These are phyloP conservation scores for Crotalus viridis DNA, from an alignment of 2,113 vertebrate species.

Conservation along the genomic window DNA sequence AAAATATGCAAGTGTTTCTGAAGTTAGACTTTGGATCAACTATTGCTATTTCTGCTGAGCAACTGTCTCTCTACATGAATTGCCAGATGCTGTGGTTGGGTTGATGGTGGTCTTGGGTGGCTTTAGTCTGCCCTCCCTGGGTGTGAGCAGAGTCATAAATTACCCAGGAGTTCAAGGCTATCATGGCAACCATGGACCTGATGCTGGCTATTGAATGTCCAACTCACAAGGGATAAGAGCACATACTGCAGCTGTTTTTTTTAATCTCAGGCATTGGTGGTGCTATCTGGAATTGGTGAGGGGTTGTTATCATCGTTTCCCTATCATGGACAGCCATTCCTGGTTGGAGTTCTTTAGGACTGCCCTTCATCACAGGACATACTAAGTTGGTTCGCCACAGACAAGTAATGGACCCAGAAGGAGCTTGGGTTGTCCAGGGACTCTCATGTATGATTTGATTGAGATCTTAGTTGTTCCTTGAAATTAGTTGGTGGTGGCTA, in stretches of 20 bases:
- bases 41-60: background rate
- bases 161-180: background rate
- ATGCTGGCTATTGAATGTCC: background rate
- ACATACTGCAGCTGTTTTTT: background rate
- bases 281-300: background rate
- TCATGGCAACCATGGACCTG: background rate
- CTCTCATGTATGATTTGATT: background rate
- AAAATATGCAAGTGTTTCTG: background rate
- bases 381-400: background rate
- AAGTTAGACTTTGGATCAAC: background rate
- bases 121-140: background rate
- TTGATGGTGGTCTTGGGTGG: background rate
- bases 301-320: background rate
- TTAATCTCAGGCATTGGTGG: background rate
- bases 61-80: background rate
- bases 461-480: background rate
- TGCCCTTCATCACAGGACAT: background rate
- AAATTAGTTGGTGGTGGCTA: background rate
- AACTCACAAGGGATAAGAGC: background rate
- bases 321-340: background rate
- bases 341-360: background rate
- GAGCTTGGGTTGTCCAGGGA: background rate
- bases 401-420: background rate
- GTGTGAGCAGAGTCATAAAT: background rate
- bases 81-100: background rate